Conservation (phyloP, 2,797 vertebrate species). For the Scarus forsteni region DNA sequence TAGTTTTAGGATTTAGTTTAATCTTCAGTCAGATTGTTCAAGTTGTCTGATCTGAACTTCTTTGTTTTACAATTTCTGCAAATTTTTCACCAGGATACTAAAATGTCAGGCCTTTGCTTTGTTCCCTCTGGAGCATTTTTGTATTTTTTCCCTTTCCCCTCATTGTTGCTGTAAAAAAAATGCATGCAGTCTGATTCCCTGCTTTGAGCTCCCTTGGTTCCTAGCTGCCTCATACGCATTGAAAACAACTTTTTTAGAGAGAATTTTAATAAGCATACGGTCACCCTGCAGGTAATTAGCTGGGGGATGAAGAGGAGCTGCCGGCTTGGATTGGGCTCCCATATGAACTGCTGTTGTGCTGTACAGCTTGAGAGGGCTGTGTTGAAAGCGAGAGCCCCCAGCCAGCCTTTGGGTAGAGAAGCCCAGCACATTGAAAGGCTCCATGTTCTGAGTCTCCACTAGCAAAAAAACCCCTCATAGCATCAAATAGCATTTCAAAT, state of each 20-base stretch:
- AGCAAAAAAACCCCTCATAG: constrained; percentile 23
- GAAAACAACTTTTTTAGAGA: constrained; percentile 67
- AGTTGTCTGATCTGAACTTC: constrained; percentile 14
- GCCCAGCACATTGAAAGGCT: constrained; percentile 39
- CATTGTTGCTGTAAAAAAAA: constrained; percentile 17
- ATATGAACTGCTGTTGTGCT: constrained; percentile 74
- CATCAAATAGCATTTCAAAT: constrained; percentile 79
- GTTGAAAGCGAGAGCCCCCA: constrained; percentile 72
- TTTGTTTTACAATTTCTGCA: constrained; percentile 63
- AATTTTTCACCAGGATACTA: constrained; percentile 74
- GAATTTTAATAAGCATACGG: constrained; percentile 78
- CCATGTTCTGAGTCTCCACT: constrained; percentile 36
- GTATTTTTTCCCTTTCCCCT: constrained; percentile 41
- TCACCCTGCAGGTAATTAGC: constrained; percentile 81
- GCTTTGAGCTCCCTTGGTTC: constrained; percentile 53
- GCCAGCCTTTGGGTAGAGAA: constrained; percentile 65
- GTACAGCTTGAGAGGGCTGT: constrained; percentile 63
- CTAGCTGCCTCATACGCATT: constrained; percentile 38
- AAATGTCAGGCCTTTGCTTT: constrained; percentile 53
- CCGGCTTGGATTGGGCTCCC: constrained; percentile 63
- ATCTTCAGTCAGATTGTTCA: background rate
- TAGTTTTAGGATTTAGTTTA: background rate
- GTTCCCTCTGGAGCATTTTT: constrained; percentile 58
- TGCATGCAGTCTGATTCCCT: constrained; percentile 55
- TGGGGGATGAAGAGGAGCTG: constrained; percentile 70